Conservation (phyloP, 2,797 vertebrate genomes). For the Melanogrammus aeglefinus region DNA sequence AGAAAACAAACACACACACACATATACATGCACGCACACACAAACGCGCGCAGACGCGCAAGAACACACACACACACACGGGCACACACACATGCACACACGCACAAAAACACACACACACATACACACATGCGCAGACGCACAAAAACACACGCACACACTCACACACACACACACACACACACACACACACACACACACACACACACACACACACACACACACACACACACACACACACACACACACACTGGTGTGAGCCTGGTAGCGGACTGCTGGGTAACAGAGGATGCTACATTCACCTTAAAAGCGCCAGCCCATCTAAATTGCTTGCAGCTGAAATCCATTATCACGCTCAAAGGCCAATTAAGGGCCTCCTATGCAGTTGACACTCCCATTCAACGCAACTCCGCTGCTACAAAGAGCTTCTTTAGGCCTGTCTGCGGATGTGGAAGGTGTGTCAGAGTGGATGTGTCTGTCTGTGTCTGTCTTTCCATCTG, state of each 20-base stretch:
- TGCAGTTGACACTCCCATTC: slow-evolving; percentile 26
- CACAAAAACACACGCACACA: neutral
- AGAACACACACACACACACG: neutral
- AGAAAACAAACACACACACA: no score
- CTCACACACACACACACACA: no score
- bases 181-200: no score
- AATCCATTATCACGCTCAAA: slow-evolving; percentile 53
- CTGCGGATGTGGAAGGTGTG: neutral
- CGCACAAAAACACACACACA: neutral
- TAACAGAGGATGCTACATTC: slow-evolving; percentile 41
- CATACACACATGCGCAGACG: neutral
- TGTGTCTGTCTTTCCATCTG: neutral
- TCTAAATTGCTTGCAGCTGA: slow-evolving; percentile 51
- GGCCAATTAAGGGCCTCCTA: slow-evolving; percentile 48
- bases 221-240: slow-evolving; percentile 6
- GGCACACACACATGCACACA: neutral
- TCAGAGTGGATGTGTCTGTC: slow-evolving; percentile 13
- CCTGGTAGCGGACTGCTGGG: slow-evolving; percentile 26
- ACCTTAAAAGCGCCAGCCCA: slow-evolving; percentile 44
- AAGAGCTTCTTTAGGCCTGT: slow-evolving; percentile 6
- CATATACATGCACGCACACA: neutral
- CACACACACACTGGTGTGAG: slow-evolving; percentile 29
- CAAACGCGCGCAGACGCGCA: neutral
- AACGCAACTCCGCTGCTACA: slow-evolving; percentile 12
- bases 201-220: neutral